Conservation (phyloP, 2,797 vertebrate genomes). For the Distichodus sexfasciatus region DNA sequence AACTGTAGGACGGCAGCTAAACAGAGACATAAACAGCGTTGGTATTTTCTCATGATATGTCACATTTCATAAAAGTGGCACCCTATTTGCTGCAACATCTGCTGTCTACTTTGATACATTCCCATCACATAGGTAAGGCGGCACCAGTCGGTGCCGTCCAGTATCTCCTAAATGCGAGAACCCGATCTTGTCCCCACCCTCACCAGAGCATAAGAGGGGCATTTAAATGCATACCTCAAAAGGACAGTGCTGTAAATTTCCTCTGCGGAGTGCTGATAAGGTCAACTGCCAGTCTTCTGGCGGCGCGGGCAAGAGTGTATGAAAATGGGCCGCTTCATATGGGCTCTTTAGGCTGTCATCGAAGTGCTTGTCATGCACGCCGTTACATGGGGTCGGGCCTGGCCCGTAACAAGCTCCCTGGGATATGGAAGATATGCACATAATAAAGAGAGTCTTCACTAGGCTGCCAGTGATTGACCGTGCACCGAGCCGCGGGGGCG, state of each 20-base stretch:
- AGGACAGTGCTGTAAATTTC: constrained; percentile 47
- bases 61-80: constrained; percentile 11
- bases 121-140: background rate
- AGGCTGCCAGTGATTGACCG: constrained; percentile 48
- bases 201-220: constrained; percentile 4
- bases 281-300: constrained; percentile 51
- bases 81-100: constrained; percentile 7
- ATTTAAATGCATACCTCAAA: constrained; percentile 50
- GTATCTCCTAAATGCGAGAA: constrained; percentile 14
- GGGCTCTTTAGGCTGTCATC: constrained; percentile 50
- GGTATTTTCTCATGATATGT: constrained; percentile 39
- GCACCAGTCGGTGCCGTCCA: background rate
- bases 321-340: constrained; percentile 47
- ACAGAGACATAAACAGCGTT: constrained; percentile 30
- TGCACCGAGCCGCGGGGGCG: constrained; percentile 29
- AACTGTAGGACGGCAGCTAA: constrained; percentile 6
- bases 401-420: constrained; percentile 49
- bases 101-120: constrained; percentile 5
- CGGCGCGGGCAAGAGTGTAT: constrained; percentile 37
- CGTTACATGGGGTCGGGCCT: constrained; percentile 44
- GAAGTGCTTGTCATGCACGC: constrained; percentile 44
- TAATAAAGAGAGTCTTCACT: constrained; percentile 51
- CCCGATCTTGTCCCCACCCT: background rate
- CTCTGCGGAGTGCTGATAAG: constrained; percentile 51
- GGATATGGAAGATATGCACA: constrained; percentile 55